phyloP scores from a whole-genome alignment of 1,140 invertebrate genomes.

The Calephelis nemesis region DNA sequence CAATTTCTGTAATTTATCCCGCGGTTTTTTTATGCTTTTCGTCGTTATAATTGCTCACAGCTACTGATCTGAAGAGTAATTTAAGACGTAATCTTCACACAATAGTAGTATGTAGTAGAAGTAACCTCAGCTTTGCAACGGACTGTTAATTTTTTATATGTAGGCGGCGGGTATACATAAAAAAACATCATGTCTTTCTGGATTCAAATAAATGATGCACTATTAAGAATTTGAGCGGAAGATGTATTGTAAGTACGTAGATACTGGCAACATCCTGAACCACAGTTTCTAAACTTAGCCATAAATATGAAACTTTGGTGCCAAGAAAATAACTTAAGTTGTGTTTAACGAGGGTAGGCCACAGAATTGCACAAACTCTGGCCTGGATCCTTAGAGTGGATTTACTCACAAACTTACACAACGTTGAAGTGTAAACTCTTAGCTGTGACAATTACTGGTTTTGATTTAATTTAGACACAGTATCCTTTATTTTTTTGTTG shows the following conservation, averaged over 20 bases:
- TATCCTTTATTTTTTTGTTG: background rate
- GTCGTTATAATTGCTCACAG: too few relatives aligned
- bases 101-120: too few relatives aligned
- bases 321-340: slow-evolving; percentile 34
- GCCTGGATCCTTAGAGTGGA: slow-evolving; percentile 29
- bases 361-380: slow-evolving; percentile 30
- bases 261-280: slow-evolving; percentile 8
- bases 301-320: slow-evolving; percentile 39
- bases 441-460: slow-evolving; percentile 9
- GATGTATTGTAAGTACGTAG: background rate
- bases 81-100: too few relatives aligned
- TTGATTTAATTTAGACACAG: background rate
- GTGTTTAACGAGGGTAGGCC: slow-evolving; percentile 37
- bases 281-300: slow-evolving; percentile 24
- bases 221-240: too few relatives aligned
- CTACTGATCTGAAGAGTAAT: too few relatives aligned
- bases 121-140: too few relatives aligned
- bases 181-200: too few relatives aligned
- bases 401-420: slow-evolving; percentile 36
- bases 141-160: too few relatives aligned
- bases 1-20: too few relatives aligned
- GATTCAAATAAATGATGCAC: too few relatives aligned
- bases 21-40: too few relatives aligned
- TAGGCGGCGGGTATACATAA: too few relatives aligned
- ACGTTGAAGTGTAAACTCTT: slow-evolving; percentile 10